Conservation (phyloP, 2,888 invertebrate species). For the Sepiola atlantica region DNA sequence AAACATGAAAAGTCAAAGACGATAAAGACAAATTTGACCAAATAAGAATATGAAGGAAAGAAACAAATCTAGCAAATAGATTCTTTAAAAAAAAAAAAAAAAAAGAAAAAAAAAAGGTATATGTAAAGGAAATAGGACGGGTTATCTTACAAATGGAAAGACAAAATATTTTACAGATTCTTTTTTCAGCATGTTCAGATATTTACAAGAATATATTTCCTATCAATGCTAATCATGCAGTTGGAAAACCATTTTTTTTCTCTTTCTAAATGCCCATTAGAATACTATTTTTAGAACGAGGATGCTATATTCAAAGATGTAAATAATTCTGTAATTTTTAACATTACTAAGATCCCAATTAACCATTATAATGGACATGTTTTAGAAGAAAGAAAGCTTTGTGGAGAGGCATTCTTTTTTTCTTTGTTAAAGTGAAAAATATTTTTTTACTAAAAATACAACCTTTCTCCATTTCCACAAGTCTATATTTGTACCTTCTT, state of each 20-base stretch:
- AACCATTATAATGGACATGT: background rate
- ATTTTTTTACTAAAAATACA: background rate
- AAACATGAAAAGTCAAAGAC: background rate
- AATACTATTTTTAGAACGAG: background rate
- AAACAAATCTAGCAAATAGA: background rate
- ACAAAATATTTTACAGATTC: background rate
- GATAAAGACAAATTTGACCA: background rate
- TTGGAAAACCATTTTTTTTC: background rate
- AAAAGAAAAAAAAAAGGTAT: background rate
- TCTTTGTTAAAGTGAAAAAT: no score
- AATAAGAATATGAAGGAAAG: background rate
- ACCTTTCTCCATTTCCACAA: no score
- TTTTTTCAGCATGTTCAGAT: background rate
- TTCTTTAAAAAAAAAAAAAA: background rate
- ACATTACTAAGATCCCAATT: background rate
- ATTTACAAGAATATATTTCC: background rate
- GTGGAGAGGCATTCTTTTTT: no score
- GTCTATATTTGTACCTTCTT: background rate
- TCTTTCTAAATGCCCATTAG: background rate
- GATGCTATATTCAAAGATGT: background rate
- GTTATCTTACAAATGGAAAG: background rate
- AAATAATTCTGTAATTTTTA: background rate
- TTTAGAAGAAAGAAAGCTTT: background rate
- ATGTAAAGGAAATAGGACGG: no score
- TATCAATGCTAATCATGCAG: background rate